Evolutionary conservation across 2,797 vertebrate species (phyloP), one percentile per base, ranked within the genome.

Genomic region (Eremophila alpestris): DNA sequence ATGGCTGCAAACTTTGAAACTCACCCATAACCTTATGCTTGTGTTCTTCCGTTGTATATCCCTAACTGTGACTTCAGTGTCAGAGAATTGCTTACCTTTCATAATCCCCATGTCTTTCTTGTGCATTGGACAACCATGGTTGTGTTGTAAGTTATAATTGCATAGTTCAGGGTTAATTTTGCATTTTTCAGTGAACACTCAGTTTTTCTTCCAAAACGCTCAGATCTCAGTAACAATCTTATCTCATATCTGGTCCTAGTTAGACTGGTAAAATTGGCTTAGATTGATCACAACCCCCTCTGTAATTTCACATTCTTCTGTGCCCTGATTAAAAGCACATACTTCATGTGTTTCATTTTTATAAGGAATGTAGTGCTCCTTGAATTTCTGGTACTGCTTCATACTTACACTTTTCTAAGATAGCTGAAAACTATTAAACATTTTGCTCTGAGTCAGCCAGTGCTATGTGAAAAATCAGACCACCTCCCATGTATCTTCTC

Each of bases 331-430:
- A 95, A 95, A 96, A 96, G 93, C 93, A 89, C 74, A 82, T 90
- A 95, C 83, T 90, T 96, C 90, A 95, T 95, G 90, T 94, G 93
- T 96, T 96, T 96, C 90, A 77, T 94, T 95, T 95, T 91, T 95
- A 67, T 56, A 79, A 91, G 86, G 90, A 96, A 96, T 95, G 92
- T 67, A 92, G 55, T 22, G 23, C 80, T 91, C 63, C 93, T 96
- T 73, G 1, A 69, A 76, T 96, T 95, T 93, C 93, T 96, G 69
- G 60, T 93, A 79, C 3, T 6, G 63, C 82, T 91, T 94, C 55
- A 41, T 90, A 89, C 75, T 76, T 91, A 59, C 24, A 43, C 27
- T 91, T 86, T 43, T 68, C 38, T 88, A 55, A 64, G 77, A 94
- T 93, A 95, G 83, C 52, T 93, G 88, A 93, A 93, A 96, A 76